A percentile compares a stretch with the other conserved stretches of the same genome.
Conservation (phyloP, 2,797 vertebrate species). For the Microctenopoma steveboyesi region DNA sequence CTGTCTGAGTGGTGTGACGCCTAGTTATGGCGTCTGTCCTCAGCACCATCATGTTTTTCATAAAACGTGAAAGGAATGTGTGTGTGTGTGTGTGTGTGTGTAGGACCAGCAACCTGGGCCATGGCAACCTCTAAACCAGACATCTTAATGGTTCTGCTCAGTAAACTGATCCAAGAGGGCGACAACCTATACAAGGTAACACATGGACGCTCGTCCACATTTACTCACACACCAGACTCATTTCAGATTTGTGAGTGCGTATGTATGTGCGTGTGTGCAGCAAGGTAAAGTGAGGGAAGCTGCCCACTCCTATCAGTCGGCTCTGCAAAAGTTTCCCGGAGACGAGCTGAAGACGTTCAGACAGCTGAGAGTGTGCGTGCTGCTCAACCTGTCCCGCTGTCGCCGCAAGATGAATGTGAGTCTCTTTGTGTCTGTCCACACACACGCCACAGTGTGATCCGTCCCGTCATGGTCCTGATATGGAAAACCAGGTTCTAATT, state of each 20-base stretch:
- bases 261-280: constrained; percentile 68
- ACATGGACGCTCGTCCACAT: not conserved
- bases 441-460: not conserved
- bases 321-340: constrained; percentile 96
- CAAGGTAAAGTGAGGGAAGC: constrained; percentile 97
- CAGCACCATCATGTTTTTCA: too few relatives aligned
- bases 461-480: too few relatives aligned
- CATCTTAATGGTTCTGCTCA: constrained; percentile 98
- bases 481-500: too few relatives aligned
- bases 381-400: constrained; percentile 97
- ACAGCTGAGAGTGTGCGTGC: constrained; percentile 94
- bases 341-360: constrained; percentile 96
- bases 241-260: too few relatives aligned
- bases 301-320: constrained; percentile 95
- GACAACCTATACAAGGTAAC: constrained; percentile 98
- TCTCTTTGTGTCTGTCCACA: not conserved
- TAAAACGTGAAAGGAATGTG: too few relatives aligned
- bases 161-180: constrained; percentile 98
- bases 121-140: constrained; percentile 99
- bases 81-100: constrained; percentile 32
- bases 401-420: constrained; percentile 95
- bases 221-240: not conserved
- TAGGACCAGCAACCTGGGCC: constrained; percentile 98
- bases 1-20: not conserved
- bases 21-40: too few relatives aligned